Percentiles rank a stretch among this genome's conserved stretches.
phyloP scores from a whole-genome alignment of 2,888 invertebrate species.

The Ennomos fuscantarius region DNA sequence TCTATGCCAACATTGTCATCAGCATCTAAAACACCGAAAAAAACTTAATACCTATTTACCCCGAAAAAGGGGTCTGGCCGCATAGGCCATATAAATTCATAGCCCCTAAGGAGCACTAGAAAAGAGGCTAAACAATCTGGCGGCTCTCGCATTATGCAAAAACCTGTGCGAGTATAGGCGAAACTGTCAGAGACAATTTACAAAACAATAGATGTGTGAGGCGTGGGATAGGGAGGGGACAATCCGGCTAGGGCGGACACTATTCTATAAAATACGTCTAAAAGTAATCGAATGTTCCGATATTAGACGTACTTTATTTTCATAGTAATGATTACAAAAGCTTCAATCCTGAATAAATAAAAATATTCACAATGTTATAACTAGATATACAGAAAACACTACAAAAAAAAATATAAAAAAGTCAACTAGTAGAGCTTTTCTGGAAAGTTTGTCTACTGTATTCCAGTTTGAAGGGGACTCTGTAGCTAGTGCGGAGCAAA shows the following conservation, averaged over 20 bases:
- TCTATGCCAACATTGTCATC: conserved; percentile 27
- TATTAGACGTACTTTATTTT: too few relatives aligned
- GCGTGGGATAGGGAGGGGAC: conserved; percentile 12
- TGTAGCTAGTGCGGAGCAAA: too few relatives aligned
- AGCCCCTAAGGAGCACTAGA: conserved; percentile 49
- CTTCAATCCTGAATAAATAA: too few relatives aligned
- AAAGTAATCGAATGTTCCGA: too few relatives aligned
- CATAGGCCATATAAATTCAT: conserved; percentile 53
- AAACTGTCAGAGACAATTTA: conserved; percentile 58
- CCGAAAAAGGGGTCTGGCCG: conserved; percentile 38
- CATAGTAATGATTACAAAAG: too few relatives aligned
- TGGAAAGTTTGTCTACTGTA: too few relatives aligned
- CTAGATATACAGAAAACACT: too few relatives aligned
- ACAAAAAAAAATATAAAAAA: too few relatives aligned
- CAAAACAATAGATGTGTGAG: conserved; percentile 54
- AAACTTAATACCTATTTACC: conserved; percentile 31
- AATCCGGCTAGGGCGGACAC: neutral
- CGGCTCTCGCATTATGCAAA: conserved; percentile 52
- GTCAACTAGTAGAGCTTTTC: too few relatives aligned
- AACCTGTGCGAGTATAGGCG: conserved; percentile 45
- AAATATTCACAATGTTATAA: too few relatives aligned
- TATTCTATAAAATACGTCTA: too few relatives aligned
- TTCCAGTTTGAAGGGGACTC: too few relatives aligned
- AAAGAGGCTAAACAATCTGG: conserved; percentile 53
- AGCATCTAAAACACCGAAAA: conserved; percentile 25